Conservation (phyloP, 2,113 vertebrate species). For the Macroglossus sobrinus region DNA sequence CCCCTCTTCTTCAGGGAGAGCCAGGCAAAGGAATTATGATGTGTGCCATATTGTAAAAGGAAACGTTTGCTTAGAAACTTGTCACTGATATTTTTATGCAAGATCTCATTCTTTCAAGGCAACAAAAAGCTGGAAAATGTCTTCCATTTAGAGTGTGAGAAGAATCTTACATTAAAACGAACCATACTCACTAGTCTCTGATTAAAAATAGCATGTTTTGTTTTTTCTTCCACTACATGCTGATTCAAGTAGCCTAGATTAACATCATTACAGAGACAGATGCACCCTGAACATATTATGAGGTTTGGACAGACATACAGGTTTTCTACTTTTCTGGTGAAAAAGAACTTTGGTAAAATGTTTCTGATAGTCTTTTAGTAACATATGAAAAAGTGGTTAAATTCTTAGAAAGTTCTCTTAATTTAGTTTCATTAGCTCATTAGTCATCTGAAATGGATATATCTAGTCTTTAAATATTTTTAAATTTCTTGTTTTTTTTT, state of each 20-base stretch:
- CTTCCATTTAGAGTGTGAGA: slow-evolving; percentile 48
- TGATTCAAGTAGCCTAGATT: not conserved
- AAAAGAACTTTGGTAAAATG: not conserved
- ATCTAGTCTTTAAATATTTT: not conserved
- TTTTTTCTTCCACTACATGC: not conserved
- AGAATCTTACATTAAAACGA: slow-evolving; percentile 28
- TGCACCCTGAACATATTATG: not conserved
- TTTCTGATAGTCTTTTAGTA: not conserved
- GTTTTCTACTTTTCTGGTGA: not conserved
- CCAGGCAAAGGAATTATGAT: slow-evolving; percentile 57
- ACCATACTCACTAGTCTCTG: not conserved
- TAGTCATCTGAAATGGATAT: not conserved
- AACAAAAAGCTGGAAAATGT: slow-evolving; percentile 46
- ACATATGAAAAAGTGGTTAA: not conserved
- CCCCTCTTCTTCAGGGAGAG: slow-evolving; percentile 29
- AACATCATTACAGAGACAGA: not conserved
- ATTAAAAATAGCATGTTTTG: not conserved
- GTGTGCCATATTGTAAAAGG: slow-evolving; percentile 67
- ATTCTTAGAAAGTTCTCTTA: not conserved
- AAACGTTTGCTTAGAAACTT: slow-evolving; percentile 68
- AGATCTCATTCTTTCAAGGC: slow-evolving; percentile 38
- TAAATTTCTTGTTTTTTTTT: not conserved
- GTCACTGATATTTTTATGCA: slow-evolving; percentile 64
- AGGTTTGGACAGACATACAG: not conserved
- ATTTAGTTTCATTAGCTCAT: not conserved